Base-by-base conservation (phyloP, 2,113 vertebrate genomes). In the Calidris pygmaea region DNA sequence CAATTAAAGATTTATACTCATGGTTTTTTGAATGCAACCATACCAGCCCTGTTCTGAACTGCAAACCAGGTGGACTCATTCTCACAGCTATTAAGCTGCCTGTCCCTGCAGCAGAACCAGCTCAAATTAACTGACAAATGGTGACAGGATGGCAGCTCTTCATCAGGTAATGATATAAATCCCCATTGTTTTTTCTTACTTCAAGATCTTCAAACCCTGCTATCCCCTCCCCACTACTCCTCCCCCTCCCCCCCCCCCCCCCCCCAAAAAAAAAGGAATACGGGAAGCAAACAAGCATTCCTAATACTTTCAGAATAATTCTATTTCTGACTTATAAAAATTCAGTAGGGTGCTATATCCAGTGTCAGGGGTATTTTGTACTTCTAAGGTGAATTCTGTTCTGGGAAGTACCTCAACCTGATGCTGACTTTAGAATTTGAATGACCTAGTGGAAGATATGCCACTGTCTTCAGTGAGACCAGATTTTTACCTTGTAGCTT, bases 1-100 rank as follows among this genome's bases (percentile, higher is more conserved):
- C 26, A 15, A 14, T n/a, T 65, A 12, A 27, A 66, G 19, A 12
- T 53, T 71, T 86, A 18, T 62, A 67, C 15, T 73, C 1, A 8
- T 5, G 10, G 8, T 10, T 43, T 55, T 73, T 47, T 14, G 6
- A 48, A 7, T 43, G 12, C 0, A 0, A 14, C 27, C 4, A 1
- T 37, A 53, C 8, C n/a, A 80, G 9, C 20, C 37, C 27, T 55
- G 2, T 85, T 68, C 55, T 83, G 45, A 77, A 35, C 24, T 53
- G 65, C n/a, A 84, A 23, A 65, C 9, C 17, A 58, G 30, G 5
- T 77, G 24, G 34, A 13, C 13, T 71, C 7, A 29, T 71, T 60
- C 29, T 72, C 14, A 3, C n/a, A 27, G 3, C 52, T 63, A 4
- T 67, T 55, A 37, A 50, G 8, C 30, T 60, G 18, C 12, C 24